Base-by-base conservation (phyloP, 92 coral and sea anemone genomes). In the Palythoa caribaeorum region DNA sequence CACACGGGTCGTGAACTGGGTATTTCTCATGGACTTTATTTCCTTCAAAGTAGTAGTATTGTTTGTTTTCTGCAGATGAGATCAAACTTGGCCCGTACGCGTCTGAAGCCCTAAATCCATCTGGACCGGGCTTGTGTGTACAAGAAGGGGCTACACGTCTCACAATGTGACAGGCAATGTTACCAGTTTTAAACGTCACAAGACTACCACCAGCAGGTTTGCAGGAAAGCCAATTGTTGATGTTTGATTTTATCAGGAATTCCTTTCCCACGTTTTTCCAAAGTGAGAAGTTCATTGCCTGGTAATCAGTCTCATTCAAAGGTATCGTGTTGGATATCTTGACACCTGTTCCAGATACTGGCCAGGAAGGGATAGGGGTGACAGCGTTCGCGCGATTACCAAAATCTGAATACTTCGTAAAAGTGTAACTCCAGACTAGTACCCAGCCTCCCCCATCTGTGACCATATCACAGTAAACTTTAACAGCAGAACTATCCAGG, bases 1-100 rank as follows among this genome's bases (percentile, higher is more conserved):
- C 88, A 52, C 88, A 84, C 5, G 80, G 80, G 47, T 84, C 80
- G 21, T 84, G 88, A 14, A 28, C 66, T 12, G 88, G 88, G 28
- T 50, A 65, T 28, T 54, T 50, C 20, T 51, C n/a, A 21, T 19
- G 0, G 9, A 19, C n/a, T 51, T 21, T 84, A 15, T 52, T 47
- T 6, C 88, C 78, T 17, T 84, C 88, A 72, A 84, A 84, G 37
- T 72, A 84, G 53, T 84, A 84, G 6, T 65, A 84, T 28, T 72
- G 71, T 10, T 76, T 76, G 62, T 76, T 51, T 50, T 76, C 80
- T 51, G n/a, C 1, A 21, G 80, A 76, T 20, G 37, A 51, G 8
- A 20, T 76, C 80, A 76, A 51, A 21, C 80, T 76, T 35, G 80
- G 80, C 12, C 80, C 63, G 62, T 51, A 76, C 15, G 17, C 5